These are phyloP conservation scores for Calameuta idolon DNA, from an alignment of 2,888 invertebrate species.

Conservation along the genomic window DNA sequence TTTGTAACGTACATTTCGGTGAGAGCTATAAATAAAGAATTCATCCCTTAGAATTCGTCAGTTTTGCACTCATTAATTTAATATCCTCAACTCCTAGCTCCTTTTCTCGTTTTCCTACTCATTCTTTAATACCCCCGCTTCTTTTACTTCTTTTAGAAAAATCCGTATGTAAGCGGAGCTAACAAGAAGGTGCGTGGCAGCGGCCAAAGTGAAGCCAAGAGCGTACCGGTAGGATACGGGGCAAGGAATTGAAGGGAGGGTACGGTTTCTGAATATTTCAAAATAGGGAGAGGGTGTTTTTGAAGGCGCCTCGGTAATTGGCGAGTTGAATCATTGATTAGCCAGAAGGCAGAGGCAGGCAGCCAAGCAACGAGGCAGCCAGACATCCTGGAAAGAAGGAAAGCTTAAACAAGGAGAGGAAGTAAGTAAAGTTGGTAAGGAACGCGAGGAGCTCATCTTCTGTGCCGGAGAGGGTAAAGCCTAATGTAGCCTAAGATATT, in stretches of 20 bases:
- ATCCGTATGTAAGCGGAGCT: not conserved
- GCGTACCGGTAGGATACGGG: not conserved
- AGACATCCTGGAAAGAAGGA: not conserved
- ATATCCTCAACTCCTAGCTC: not conserved
- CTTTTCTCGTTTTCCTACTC: not conserved
- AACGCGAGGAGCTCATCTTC: constrained; percentile 11
- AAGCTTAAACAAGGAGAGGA: not conserved
- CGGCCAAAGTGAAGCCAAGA: not conserved
- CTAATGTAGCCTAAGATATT: constrained; percentile 58
- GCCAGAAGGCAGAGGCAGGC: constrained; percentile 37
- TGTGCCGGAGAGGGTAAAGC: constrained; percentile 36
- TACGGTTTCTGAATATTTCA: constrained; percentile 38
- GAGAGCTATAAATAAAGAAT: not conserved
- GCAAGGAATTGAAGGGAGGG: constrained; percentile 13
- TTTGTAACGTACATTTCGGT: not conserved
- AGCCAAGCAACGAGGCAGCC: not conserved
- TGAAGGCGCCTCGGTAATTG: constrained; percentile 61
- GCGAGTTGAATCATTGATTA: constrained; percentile 64
- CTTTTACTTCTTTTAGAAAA: not conserved
- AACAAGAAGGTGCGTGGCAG: constrained; percentile 12
- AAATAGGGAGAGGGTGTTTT: constrained; percentile 42
- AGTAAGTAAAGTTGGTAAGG: constrained; percentile 6
- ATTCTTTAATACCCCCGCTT: not conserved
- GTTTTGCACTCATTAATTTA: not conserved
- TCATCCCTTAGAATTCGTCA: not conserved